Conservation (phyloP, 2,113 vertebrate species). For the Hydropotes inermis region DNA sequence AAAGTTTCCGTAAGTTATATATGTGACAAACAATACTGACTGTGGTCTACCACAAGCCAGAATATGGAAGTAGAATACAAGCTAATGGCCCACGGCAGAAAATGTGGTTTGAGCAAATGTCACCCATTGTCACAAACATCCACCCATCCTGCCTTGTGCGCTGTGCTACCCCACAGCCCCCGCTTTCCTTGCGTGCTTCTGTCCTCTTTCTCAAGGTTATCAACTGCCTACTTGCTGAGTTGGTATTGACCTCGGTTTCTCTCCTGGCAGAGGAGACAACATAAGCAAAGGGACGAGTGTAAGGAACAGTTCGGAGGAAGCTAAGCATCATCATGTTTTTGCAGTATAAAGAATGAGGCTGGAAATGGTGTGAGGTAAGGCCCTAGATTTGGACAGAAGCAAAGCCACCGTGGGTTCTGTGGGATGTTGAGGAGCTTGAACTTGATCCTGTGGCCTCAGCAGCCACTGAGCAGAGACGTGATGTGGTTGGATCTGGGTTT, state of each 20-base stretch:
- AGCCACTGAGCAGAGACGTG: neutral
- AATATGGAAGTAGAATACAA: conserved; percentile 3
- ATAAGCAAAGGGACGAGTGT: neutral
- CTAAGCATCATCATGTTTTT: neutral
- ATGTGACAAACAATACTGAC: conserved; percentile 4
- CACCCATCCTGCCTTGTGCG: conserved; percentile 11
- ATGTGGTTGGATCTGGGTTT: conserved; percentile 43
- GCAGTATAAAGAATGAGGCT: conserved; percentile 49
- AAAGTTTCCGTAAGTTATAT: neutral
- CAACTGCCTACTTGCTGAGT: neutral
- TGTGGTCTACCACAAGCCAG: conserved; percentile 14
- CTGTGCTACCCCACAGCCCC: neutral
- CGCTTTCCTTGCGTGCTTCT: neutral
- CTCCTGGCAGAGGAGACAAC: neutral
- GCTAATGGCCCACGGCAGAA: conserved; percentile 13
- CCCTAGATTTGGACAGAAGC: conserved; percentile 13
- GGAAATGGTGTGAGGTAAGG: conserved; percentile 26
- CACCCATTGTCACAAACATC: conserved; percentile 35
- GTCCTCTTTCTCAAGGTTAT: neutral
- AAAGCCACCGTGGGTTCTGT: conserved; percentile 51
- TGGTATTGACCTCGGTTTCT: neutral
- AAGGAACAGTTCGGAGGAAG: neutral
- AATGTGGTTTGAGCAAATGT: conserved; percentile 54
- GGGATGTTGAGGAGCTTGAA: conserved; percentile 39
- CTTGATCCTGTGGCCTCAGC: conserved; percentile 12